Conservation (phyloP, 1,140 invertebrate species). For the Diorhabda elongata region DNA sequence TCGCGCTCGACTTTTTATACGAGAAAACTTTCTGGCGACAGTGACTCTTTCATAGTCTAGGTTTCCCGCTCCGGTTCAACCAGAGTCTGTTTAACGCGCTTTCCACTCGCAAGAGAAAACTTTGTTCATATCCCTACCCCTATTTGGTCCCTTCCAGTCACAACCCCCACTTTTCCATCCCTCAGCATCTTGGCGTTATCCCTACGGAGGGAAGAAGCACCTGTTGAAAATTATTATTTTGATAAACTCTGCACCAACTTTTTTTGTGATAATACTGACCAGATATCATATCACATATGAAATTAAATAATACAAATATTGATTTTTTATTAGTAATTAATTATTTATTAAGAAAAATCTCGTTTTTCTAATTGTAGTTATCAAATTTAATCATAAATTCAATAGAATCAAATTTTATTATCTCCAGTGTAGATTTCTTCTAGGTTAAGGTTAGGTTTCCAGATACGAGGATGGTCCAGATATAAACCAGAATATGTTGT, state of each 20-base stretch:
- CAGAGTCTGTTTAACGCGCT: not conserved
- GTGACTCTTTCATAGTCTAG: not conserved
- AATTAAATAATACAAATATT: no score
- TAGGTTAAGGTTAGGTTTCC: no score
- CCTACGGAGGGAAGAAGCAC: not conserved
- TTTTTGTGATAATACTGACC: no score
- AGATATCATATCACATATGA: no score
- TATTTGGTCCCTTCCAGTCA: not conserved
- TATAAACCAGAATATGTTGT: no score
- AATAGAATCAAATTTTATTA: no score
- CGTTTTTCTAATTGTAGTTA: no score
- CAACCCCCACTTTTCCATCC: not conserved
- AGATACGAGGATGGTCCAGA: no score
- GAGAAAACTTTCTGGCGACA: not conserved
- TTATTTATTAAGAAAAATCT: no score
- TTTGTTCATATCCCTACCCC: not conserved
- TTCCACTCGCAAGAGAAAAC: not conserved
- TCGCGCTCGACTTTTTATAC: not conserved
- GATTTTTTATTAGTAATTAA: no score
- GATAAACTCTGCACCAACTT: not conserved
- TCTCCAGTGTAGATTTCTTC: no score
- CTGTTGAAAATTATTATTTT: not conserved
- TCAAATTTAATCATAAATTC: no score
- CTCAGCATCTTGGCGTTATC: not conserved
- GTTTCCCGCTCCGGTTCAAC: not conserved